phyloP scores from a whole-genome alignment of 92 coral and sea anemone species.

The Parazoanthus darwini region DNA sequence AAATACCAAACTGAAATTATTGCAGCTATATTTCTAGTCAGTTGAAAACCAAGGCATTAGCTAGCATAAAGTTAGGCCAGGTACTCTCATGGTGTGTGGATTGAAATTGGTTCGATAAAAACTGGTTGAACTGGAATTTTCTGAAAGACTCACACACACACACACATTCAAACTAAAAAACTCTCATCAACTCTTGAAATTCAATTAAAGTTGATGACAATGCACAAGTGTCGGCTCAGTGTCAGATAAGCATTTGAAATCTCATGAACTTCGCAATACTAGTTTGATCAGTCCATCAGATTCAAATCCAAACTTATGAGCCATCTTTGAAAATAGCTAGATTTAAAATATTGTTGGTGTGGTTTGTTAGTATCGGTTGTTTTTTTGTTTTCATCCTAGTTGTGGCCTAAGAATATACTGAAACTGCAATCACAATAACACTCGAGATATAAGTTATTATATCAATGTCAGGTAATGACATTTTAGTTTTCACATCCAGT shows the following conservation, averaged over 20 bases:
- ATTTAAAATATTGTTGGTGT: neutral
- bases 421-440: neutral
- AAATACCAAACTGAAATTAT: neutral
- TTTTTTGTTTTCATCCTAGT: slow-evolving; percentile 1
- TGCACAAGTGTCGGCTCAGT: too few species aligned
- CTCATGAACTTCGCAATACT: neutral
- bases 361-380: neutral
- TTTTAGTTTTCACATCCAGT: neutral
- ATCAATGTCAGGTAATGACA: neutral
- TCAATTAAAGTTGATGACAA: too few species aligned
- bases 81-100: neutral
- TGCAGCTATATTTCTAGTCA: neutral
- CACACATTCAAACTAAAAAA: neutral
- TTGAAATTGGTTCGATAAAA: neutral
- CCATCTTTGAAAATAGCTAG: neutral
- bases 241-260: too few species aligned
- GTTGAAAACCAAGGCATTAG: neutral
- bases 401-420: slow-evolving; percentile 11
- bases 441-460: neutral
- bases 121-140: neutral
- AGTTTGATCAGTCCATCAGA: neutral
- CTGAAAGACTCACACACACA: neutral
- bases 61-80: neutral
- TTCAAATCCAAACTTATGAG: too few species aligned
- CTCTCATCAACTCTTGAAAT: too few species aligned